Base-by-base conservation (phyloP, 1,140 invertebrate genomes). In the Drosophila parvula region DNA sequence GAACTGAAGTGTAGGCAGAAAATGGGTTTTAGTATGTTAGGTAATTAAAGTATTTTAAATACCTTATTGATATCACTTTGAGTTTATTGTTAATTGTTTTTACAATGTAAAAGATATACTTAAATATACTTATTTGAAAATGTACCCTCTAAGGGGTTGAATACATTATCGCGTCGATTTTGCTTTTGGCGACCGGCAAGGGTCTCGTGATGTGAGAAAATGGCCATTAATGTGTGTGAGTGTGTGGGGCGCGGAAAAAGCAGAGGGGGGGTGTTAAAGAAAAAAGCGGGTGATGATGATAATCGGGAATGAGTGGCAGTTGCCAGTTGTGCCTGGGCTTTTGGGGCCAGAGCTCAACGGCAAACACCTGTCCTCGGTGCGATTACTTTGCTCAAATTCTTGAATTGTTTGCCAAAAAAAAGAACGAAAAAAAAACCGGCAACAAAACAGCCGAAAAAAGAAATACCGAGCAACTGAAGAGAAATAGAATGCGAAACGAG, bases 341-440 rank as follows among this genome's bases (percentile, higher is more conserved):
- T 28, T 22, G 61, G 62, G 78, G 69, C 59, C 74, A 78, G 27
- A 65, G 68, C 58, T 68, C 55, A 79, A 75, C 71, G 63, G 41
- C 59, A 74, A 86, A 82, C 82, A 85, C 83, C 82, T 85, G 82
- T 86, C 76, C 63, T 75, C 40, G 34, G 5, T 48, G 65, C 55
- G 70, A 43, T 68, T 44, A 59, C 76, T 67, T 78, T 63, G 51
- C 32, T 55, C 51, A 18, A 55, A 55, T 67, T 64, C 16, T 38
- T 30, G 14, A 44, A 50, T 71, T 48, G 50, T 50, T 59, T 62
- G 68, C 68, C 61, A 75, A 80, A 58, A 58, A 63, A 60, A 45
- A 57, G 69, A 44, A 34, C n/a, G 11, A 50, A 51, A 27, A 43
- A 22, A n/a, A n/a, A n/a, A n/a, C n/a, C n/a, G n/a, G 22, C 30